Percentiles rank a stretch among this genome's conserved stretches.
These are phyloP conservation scores for Gymnocypris eckloni DNA, from an alignment of 2,797 vertebrate species.

Conservation along the genomic window DNA sequence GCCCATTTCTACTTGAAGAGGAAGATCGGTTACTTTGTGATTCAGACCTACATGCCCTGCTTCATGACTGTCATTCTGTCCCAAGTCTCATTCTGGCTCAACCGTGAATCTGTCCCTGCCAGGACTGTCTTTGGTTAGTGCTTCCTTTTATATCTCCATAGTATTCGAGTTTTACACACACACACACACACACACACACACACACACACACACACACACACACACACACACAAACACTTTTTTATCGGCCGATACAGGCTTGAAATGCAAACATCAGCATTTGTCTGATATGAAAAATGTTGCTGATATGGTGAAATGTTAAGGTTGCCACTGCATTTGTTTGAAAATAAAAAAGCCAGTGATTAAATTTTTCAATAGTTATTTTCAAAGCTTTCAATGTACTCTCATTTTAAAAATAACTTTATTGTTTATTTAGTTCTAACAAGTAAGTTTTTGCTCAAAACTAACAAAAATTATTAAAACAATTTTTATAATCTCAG, in stretches of 20 bases:
- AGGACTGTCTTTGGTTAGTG: slow-evolving; percentile 96
- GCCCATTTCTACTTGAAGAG: slow-evolving; percentile 97
- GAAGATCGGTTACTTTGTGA: slow-evolving; percentile 98
- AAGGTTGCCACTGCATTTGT: background rate
- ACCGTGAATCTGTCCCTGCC: slow-evolving; percentile 96
- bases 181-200: background rate
- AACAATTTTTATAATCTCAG: background rate
- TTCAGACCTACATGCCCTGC: slow-evolving; percentile 98
- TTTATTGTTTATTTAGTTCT: background rate
- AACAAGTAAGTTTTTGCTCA: background rate
- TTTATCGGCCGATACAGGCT: background rate
- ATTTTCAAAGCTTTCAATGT: background rate
- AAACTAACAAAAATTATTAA: background rate
- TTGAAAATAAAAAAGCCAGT: background rate
- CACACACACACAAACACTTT: background rate
- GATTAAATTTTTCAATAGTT: background rate
- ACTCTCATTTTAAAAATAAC: background rate
- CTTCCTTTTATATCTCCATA: background rate
- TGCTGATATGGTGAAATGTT: background rate
- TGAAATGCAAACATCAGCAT: background rate
- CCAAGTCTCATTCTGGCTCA: slow-evolving; percentile 98
- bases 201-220: background rate
- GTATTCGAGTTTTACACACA: background rate
- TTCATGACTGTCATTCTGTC: slow-evolving; percentile 99
- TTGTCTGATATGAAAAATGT: background rate